Percentiles rank a stretch among this genome's conserved stretches.
These are phyloP conservation scores for Argya squamiceps DNA, from an alignment of 2,797 vertebrate species.

Conservation along the genomic window DNA sequence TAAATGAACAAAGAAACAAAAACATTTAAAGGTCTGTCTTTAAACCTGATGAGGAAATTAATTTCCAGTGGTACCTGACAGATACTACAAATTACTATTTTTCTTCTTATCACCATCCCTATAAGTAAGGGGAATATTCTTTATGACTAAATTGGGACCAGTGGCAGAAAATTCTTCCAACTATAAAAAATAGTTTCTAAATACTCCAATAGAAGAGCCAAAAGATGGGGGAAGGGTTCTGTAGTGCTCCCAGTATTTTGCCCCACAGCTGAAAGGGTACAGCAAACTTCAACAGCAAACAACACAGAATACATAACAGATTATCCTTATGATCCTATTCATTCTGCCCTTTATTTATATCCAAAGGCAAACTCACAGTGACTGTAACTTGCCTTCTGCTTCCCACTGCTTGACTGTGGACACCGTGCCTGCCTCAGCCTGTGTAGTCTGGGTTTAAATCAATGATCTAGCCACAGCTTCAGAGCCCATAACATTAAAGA, in stretches of 20 bases:
- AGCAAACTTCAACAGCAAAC: not conserved
- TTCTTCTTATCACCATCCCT: not conserved
- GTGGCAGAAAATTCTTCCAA: not conserved
- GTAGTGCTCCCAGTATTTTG: not conserved
- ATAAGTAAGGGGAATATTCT: accelerated
- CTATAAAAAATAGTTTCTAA: not conserved
- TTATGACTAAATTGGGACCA: not conserved
- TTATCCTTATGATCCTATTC: not conserved
- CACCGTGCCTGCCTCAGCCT: not conserved
- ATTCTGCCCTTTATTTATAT: not conserved
- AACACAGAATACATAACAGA: not conserved
- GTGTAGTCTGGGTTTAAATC: not conserved
- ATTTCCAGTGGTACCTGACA: not conserved
- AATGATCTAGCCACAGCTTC: not conserved
- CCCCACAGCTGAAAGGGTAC: not conserved
- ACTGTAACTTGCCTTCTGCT: not conserved
- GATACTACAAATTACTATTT: not conserved
- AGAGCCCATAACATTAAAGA: not conserved
- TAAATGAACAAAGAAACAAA: no score
- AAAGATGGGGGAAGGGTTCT: accelerated
- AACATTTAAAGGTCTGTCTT: not conserved
- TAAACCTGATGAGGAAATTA: not conserved
- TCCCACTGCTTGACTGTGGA: not conserved
- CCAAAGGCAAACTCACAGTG: not conserved
- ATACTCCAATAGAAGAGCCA: accelerated